These are phyloP conservation scores for Diachasmimorpha longicaudata DNA, from an alignment of 1,140 invertebrate genomes.

Conservation along the genomic window DNA sequence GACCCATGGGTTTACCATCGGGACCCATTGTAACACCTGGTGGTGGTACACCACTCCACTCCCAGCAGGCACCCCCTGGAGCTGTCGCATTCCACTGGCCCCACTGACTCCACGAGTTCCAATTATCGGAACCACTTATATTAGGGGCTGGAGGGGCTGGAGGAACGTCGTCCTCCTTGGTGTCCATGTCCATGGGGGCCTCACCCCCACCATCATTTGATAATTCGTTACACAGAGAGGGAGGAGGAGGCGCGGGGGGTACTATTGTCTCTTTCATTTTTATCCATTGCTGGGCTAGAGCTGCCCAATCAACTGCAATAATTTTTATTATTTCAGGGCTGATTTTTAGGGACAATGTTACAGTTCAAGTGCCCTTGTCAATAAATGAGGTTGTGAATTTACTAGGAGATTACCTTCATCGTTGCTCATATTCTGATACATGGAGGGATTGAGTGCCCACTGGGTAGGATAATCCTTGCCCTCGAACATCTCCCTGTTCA, in stretches of 20 bases:
- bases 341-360: no score
- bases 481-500: slow-evolving; percentile 60
- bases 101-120: slow-evolving; percentile 71
- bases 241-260: slow-evolving; percentile 63
- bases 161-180: slow-evolving; percentile 67
- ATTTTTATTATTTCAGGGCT: slow-evolving; percentile 7
- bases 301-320: slow-evolving; percentile 88
- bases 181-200: slow-evolving; percentile 84
- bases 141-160: slow-evolving; percentile 59
- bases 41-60: slow-evolving; percentile 58
- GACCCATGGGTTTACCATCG: slow-evolving; percentile 59
- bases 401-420: slow-evolving; percentile 66
- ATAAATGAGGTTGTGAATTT: no score
- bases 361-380: no score
- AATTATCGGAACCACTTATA: slow-evolving; percentile 60
- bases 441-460: slow-evolving; percentile 76
- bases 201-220: slow-evolving; percentile 71
- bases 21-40: slow-evolving; percentile 52
- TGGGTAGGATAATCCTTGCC: slow-evolving; percentile 70
- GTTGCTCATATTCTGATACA: slow-evolving; percentile 68
- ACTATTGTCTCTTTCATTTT: slow-evolving; percentile 86
- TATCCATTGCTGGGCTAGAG: slow-evolving; percentile 96
- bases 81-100: slow-evolving; percentile 52
- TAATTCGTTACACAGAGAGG: slow-evolving; percentile 47
- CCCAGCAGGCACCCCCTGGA: slow-evolving; percentile 57